Base-by-base conservation (phyloP, 2,888 invertebrate genomes). In the Drosophila nr. perissopoda region DNA sequence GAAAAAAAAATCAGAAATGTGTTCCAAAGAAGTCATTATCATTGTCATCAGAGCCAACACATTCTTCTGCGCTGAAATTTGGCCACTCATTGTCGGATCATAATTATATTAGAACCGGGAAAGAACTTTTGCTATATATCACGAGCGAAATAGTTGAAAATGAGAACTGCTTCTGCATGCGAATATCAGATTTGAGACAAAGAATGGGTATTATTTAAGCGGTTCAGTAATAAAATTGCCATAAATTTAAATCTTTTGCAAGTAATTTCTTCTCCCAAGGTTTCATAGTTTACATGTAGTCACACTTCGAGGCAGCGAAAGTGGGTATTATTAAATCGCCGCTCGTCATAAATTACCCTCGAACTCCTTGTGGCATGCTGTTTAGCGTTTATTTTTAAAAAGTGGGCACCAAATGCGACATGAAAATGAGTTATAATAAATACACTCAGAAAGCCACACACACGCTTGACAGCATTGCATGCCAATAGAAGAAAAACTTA, bases 381-480 rank as follows among this genome's bases (percentile, higher is more conserved):
- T 2, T 21, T 11, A 11, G 60, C 46, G 59, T 66, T 81, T 73
- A 71, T 83, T 80, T 83, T 74, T 51, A 53, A 74, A 77, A 70
- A 79, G 70, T 76, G 71, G 60, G 70, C 73, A 69, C 33, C 40
- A 74, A 88, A 82, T 88, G 76, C 64, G 61, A 59, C 74, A 62
- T 70, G 46, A 73, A 89, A 89, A 82, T 82, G 21, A 42, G 21
- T 42, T 42, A 21, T 42, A 21, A 42, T 21, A 21, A 42, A 42
- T 21, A 42, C 21, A 21, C 42, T 21, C 42, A 11, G 21, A 21
- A 21, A 5, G 5, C 1, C 42, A 21, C 2, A 61, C 29, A 46
- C 34, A 25, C 31, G n/a, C 27, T 29, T 56, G 51, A 70, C 51
- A 82, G 49, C 67, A 80, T 67, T 71, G 79, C 66, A 61, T 62